Evolutionary conservation across 2,113 vertebrate genomes (phyloP), one percentile per base, ranked within the genome.

Genomic region (Grammomys dolichurus): DNA sequence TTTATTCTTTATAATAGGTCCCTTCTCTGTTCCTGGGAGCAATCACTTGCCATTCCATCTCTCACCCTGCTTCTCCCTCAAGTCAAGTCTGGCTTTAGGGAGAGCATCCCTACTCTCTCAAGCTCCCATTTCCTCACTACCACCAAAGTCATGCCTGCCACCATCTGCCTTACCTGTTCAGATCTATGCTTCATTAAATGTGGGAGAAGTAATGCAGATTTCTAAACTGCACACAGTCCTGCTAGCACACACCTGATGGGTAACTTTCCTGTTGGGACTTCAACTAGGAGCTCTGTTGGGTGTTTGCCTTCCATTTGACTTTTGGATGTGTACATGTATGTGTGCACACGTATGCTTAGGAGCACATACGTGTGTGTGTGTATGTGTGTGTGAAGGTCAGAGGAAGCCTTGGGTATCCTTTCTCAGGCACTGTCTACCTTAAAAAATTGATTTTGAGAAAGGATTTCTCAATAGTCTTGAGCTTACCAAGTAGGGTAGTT

Each of bases 221-320:
- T 95, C 72, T 43, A 58, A 96, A 93, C 58, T 86, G 91, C 10
- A 77, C 31, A 31, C 51, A 72, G 43, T 90, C 40, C 33, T 63
- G 40, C 16, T 89, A 80, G 63, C 33, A 60, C 51, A 46, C 3
- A 67, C 40, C 14, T n/a, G 13, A 19, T 19, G 46, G 17, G 43
- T 13, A 72, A 51, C 78, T 82, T 80, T n/a, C 76, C 58, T 80
- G 0, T 40, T 81, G 89, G 40, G 40, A 58, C 43, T 40, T 77
- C 26, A 54, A 60, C 48, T 63, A 94, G 73, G 73, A 91, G 90
- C 20, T 89, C 69, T 73, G 54, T 58, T 89, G 67, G 60, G 40
- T 73, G 33, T 87, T 91, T 70, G 48, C 13, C 76, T 96, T 31
- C 22, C 56, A 46, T 40, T 95, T 87, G 69, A 86, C 76, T 78